Percentiles rank a stretch among this genome's conserved stretches.
phyloP scores from a whole-genome alignment of 2,888 invertebrate species.

The Callyntrura guangdongensis region DNA sequence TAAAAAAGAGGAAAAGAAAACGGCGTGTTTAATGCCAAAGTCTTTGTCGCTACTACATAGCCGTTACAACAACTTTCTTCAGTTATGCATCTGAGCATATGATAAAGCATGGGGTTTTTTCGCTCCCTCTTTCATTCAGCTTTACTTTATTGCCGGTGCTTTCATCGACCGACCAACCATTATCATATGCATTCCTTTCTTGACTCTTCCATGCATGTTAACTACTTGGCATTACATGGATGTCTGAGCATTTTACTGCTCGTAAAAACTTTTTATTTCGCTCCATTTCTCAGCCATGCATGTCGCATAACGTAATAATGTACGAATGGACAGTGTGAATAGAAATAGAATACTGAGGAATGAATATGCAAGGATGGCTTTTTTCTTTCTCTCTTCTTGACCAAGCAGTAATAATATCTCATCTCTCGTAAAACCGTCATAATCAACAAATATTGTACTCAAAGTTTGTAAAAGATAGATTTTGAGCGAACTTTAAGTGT shows the following conservation, averaged over 20 bases:
- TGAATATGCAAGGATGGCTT: not conserved
- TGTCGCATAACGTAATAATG: slow-evolving; percentile 56
- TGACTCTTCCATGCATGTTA: slow-evolving; percentile 67
- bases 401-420: no score
- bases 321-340: not conserved
- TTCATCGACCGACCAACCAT: slow-evolving; percentile 17
- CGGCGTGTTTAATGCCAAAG: not conserved
- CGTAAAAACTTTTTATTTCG: slow-evolving; percentile 73
- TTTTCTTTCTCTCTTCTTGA: no score
- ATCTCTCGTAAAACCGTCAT: no score
- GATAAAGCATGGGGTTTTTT: no score
- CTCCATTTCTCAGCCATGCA: slow-evolving; percentile 66
- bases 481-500: no score
- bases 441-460: no score
- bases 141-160: not conserved
- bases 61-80: not conserved
- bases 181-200: slow-evolving; percentile 13
- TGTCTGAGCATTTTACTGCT: slow-evolving; percentile 67
- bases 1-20: not conserved
- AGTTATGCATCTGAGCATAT: no score
- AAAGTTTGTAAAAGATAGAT: no score
- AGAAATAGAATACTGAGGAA: not conserved
- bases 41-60: not conserved
- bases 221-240: slow-evolving; percentile 61
- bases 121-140: no score